These are phyloP conservation scores for Lagria hirta DNA, from an alignment of 2,888 invertebrate genomes.

Conservation along the genomic window DNA sequence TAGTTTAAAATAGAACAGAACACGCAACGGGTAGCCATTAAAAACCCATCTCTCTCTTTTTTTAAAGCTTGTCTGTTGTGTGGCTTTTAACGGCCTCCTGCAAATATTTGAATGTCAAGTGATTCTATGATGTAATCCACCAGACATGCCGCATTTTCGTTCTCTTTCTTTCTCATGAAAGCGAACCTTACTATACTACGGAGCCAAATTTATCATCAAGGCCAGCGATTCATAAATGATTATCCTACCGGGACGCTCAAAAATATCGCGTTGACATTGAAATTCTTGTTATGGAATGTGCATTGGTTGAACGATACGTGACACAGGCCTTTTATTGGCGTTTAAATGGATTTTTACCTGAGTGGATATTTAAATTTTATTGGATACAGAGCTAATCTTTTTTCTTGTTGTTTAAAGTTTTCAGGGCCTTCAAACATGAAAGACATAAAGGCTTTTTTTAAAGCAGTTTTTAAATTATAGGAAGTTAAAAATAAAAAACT, in stretches of 20 bases:
- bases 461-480: no score
- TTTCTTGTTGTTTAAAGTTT: not conserved
- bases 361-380: not conserved
- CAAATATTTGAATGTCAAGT: slow-evolving; percentile 32
- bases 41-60: slow-evolving; percentile 6
- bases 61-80: slow-evolving; percentile 10
- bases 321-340: slow-evolving; percentile 6
- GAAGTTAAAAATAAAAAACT: no score
- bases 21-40: slow-evolving; percentile 19
- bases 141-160: slow-evolving; percentile 27
- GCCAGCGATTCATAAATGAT: slow-evolving; percentile 33
- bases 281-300: slow-evolving; percentile 12
- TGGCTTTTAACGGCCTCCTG: slow-evolving; percentile 16
- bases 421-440: no score
- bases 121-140: slow-evolving; percentile 31
- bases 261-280: slow-evolving; percentile 16
- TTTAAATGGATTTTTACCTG: slow-evolving; percentile 2
- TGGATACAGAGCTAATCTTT: not conserved
- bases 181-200: slow-evolving; percentile 25
- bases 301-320: slow-evolving; percentile 8
- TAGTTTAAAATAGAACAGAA: slow-evolving; percentile 18
- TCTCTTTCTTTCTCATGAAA: slow-evolving; percentile 25
- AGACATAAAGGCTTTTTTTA: no score
- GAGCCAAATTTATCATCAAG: no score
- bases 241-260: slow-evolving; percentile 13